Evolutionary conservation across 2,797 vertebrate species (phyloP).

Genomic region (Chrosomus eos): DNA sequence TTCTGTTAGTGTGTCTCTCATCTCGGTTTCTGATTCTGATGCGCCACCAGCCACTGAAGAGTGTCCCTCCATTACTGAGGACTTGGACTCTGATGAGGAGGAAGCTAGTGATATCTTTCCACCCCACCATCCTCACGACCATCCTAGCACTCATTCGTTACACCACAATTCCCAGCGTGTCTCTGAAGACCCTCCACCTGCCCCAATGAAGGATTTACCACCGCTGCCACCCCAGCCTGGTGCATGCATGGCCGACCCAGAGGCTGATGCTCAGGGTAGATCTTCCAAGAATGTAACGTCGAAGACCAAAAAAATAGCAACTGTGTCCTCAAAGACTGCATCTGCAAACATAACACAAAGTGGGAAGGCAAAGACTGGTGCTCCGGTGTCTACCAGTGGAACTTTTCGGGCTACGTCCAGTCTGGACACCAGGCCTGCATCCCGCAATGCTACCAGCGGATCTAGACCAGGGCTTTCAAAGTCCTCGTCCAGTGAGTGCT

Average conservation of each 20-base stretch:
- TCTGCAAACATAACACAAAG: slow-evolving; percentile 43
- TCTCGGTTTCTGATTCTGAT: slow-evolving; percentile 83
- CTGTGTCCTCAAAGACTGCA: slow-evolving; percentile 1
- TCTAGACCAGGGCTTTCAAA: slow-evolving; percentile 64
- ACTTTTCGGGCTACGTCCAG: slow-evolving; percentile 63
- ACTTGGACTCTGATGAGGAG: slow-evolving; percentile 86
- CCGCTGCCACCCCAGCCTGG: slow-evolving; percentile 84
- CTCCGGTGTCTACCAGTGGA: slow-evolving; percentile 50
- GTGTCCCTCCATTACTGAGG: slow-evolving; percentile 79
- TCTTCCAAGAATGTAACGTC: slow-evolving; percentile 59
- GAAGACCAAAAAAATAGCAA: slow-evolving; percentile 69
- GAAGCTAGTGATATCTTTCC: slow-evolving; percentile 71
- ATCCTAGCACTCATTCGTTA: slow-evolving; percentile 48
- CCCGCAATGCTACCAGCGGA: slow-evolving; percentile 63
- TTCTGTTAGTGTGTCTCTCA: slow-evolving; percentile 83
- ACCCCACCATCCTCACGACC: slow-evolving; percentile 63
- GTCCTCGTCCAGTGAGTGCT: slow-evolving; percentile 66
- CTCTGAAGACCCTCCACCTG: slow-evolving; percentile 79
- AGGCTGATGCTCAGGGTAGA: slow-evolving; percentile 69
- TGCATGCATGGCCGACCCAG: slow-evolving; percentile 89
- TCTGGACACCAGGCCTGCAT: slow-evolving; percentile 67
- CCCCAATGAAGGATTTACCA: slow-evolving; percentile 82
- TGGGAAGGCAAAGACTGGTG: slow-evolving; percentile 67
- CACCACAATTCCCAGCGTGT: slow-evolving; percentile 41
- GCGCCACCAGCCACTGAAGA: slow-evolving; percentile 77